Percentiles rank a stretch among this genome's conserved stretches.
Evolutionary conservation across 30 jellyfish, hydroid and myxozoan species (phyloP).

Genomic region (Aurelia coerulea): DNA sequence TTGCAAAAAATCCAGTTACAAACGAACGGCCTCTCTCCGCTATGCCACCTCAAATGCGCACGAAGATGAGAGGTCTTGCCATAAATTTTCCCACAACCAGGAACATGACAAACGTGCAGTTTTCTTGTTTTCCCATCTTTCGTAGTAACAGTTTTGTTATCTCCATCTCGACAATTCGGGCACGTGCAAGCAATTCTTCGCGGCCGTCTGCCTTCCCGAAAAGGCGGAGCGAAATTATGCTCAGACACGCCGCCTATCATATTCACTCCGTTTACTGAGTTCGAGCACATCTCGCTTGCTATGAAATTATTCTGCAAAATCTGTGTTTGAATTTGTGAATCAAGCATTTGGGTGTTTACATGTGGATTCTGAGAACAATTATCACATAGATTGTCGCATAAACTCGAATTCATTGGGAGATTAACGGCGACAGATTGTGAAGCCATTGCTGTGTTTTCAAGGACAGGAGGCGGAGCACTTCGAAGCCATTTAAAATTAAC

Average conservation of each 20-base stretch:
- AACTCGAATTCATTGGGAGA: constrained; percentile 77
- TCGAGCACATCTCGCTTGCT: constrained; percentile 47
- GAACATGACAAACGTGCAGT: constrained; percentile 95
- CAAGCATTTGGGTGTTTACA: constrained; percentile 58
- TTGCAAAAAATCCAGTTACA: constrained; percentile 99
- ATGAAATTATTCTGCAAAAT: constrained; percentile 69
- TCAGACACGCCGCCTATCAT: constrained; percentile 72
- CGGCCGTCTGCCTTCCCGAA: constrained; percentile 95
- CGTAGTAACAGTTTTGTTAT: constrained; percentile 94
- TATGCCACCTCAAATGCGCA: constrained; percentile 99
- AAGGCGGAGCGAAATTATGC: constrained; percentile 78
- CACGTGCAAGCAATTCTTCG: constrained; percentile 99
- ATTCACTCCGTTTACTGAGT: constrained; percentile 46
- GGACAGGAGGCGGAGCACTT: constrained; percentile 87
- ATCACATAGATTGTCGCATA: constrained; percentile 71
- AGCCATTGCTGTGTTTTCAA: constrained; percentile 82
- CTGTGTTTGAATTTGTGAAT: constrained; percentile 53
- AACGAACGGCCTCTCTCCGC: constrained; percentile 98
- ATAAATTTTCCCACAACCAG: constrained; percentile 99
- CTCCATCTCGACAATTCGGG: constrained; percentile 99
- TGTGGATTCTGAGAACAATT: constrained; percentile 75
- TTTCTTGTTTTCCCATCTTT: constrained; percentile 97
- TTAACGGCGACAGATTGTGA: constrained; percentile 84
- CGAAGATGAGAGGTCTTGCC: constrained; percentile 98
- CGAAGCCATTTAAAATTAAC: constrained; percentile 84